phyloP scores from a whole-genome alignment of 2,113 vertebrate genomes.

The Colaptes auratus region DNA sequence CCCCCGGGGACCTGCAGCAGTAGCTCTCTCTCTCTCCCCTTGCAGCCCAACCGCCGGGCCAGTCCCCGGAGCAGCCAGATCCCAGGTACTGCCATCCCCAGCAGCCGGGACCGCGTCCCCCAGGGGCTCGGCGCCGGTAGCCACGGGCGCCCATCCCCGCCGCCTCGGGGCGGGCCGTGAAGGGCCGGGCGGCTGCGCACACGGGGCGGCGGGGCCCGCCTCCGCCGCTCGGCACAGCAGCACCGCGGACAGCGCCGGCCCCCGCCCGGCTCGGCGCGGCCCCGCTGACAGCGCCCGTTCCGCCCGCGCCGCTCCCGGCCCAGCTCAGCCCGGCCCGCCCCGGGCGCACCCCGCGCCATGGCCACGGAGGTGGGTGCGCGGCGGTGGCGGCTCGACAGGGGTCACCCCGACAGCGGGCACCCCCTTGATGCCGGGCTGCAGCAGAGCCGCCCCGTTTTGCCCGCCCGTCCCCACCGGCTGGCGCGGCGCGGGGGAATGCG shows the following conservation, averaged over 20 bases:
- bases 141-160: not conserved
- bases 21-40: too few relatives aligned
- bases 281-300: not conserved
- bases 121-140: not conserved
- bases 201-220: not conserved
- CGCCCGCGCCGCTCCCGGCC: not conserved
- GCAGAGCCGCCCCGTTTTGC: not conserved
- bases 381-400: not conserved
- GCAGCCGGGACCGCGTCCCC: not conserved
- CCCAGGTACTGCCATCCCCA: not conserved
- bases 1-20: not conserved
- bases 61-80: not conserved
- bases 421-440: not conserved
- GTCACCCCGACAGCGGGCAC: not conserved
- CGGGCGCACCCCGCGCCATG: not conserved
- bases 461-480: not conserved
- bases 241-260: slow-evolving; percentile 25
- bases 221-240: not conserved
- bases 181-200: slow-evolving; percentile 34
- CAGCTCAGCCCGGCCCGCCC: not conserved
- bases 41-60: not conserved
- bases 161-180: slow-evolving; percentile 12
- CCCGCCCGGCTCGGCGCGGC: not conserved
- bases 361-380: not conserved
- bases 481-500: not conserved